Conservation (phyloP, 2,113 vertebrate genomes). For the Geococcyx californianus region DNA sequence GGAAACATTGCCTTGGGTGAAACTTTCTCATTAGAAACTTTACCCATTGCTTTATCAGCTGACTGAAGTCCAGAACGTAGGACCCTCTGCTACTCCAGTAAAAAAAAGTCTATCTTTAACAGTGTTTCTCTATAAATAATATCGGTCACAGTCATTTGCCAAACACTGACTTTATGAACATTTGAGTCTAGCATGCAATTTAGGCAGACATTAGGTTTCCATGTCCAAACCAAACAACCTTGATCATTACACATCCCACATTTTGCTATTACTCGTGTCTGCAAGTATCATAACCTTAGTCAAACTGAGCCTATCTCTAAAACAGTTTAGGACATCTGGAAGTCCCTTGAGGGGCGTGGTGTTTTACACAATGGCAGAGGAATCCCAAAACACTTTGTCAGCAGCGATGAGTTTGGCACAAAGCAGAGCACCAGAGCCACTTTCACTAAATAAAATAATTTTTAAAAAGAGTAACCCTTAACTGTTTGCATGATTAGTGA, state of each 20-base stretch:
- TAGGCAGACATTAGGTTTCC: background rate
- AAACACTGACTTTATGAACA: background rate
- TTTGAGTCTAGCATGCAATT: background rate
- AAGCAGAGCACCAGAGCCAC: background rate
- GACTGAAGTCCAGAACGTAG: background rate
- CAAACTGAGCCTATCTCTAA: background rate
- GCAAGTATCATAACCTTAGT: background rate
- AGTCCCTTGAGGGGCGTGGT: background rate
- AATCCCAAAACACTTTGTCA: constrained; percentile 23
- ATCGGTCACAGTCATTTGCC: background rate
- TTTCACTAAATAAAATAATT: constrained; percentile 12
- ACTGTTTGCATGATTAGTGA: background rate
- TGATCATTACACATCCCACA: background rate
- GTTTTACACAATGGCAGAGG: background rate
- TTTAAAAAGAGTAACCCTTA: background rate
- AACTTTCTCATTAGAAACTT: background rate
- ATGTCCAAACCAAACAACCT: background rate
- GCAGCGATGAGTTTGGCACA: background rate
- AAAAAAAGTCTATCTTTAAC: background rate
- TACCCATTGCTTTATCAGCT: background rate
- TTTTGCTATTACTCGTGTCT: background rate
- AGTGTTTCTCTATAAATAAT: background rate
- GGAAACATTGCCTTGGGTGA: background rate
- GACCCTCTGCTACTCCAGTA: background rate
- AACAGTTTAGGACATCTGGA: background rate